Conservation (phyloP, 2,888 invertebrate genomes). For the Tubulanus polymorphus region DNA sequence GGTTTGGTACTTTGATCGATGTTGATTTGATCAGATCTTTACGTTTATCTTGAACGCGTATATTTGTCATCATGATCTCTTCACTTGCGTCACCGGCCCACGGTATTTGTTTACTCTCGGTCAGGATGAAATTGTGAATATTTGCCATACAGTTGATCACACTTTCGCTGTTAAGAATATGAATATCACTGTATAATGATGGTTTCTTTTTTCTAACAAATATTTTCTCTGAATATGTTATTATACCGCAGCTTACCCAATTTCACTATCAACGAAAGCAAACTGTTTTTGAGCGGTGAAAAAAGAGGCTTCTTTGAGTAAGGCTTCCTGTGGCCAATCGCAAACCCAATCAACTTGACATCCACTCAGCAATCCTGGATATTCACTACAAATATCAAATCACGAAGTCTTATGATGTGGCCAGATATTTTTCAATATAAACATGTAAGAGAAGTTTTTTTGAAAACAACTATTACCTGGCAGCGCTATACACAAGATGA, state of each 20-base stretch:
- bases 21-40: conserved; percentile 41
- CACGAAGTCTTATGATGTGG: neutral
- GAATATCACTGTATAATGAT: no score
- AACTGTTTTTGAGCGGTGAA: conserved; percentile 42
- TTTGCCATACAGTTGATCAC: conserved; percentile 48
- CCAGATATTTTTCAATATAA: neutral
- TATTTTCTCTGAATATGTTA: neutral
- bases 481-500: conserved; percentile 35
- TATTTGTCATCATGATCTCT: conserved; percentile 33
- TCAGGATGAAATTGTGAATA: conserved; percentile 49
- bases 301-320: conserved; percentile 47
- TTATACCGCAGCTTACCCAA: conserved; percentile 27
- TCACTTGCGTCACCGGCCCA: conserved; percentile 48
- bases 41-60: conserved; percentile 46
- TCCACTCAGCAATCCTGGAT: conserved; percentile 49
- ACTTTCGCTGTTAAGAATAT: conserved; percentile 44
- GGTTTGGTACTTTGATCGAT: conserved; percentile 39
- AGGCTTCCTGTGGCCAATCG: conserved; percentile 50
- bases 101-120: conserved; percentile 48
- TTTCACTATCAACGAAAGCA: conserved; percentile 43
- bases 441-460: no score
- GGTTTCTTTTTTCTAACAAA: neutral
- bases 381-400: conserved; percentile 32
- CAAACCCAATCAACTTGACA: conserved; percentile 51
- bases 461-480: no score